phyloP scores from a whole-genome alignment of 1,140 invertebrate genomes.

The Cotesia chilonis region DNA sequence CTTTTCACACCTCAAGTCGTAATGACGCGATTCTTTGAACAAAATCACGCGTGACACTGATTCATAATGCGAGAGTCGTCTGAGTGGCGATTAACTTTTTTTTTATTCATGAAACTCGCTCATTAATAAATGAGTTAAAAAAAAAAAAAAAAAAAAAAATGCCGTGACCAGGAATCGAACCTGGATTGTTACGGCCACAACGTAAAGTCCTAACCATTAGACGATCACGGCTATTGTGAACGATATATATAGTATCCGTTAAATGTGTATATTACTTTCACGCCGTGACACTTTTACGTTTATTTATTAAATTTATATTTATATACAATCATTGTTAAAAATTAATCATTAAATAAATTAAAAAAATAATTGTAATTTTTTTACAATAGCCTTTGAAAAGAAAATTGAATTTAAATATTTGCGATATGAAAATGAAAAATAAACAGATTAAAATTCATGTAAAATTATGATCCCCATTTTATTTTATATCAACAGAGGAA shows the following conservation, averaged over 20 bases:
- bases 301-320: neutral
- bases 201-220: conserved; percentile 29
- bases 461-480: too few relatives aligned
- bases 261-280: too few relatives aligned
- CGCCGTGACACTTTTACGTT: neutral
- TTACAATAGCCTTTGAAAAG: too few relatives aligned
- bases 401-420: too few relatives aligned
- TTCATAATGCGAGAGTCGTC: neutral
- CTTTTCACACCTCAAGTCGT: conserved; percentile 21
- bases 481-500: neutral
- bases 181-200: conserved; percentile 33
- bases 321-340: too few relatives aligned
- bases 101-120: neutral
- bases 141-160: conserved; percentile 1
- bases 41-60: neutral
- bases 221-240: conserved; percentile 26
- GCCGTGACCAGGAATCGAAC: conserved; percentile 35
- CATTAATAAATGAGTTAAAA: too few relatives aligned
- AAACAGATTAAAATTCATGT: too few relatives aligned
- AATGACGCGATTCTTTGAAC: conserved; percentile 23
- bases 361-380: too few relatives aligned
- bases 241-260: too few relatives aligned
- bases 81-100: too few relatives aligned
- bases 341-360: too few relatives aligned
- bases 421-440: too few relatives aligned